Base-by-base conservation (phyloP, 2,113 vertebrate genomes). In the Bos indicus region DNA sequence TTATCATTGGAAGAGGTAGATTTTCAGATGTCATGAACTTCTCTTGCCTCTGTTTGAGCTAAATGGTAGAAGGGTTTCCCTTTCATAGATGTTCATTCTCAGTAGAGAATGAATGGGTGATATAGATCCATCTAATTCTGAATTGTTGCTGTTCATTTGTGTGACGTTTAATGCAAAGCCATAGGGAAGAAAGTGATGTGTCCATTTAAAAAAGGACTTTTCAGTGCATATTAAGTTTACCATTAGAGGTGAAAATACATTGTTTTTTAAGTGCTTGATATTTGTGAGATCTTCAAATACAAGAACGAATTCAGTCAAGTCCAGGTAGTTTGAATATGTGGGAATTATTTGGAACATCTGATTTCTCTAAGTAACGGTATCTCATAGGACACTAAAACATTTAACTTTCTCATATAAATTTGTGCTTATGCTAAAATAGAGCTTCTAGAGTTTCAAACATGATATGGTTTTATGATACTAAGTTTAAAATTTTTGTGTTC, bases 261-360 rank as follows among this genome's bases (percentile, higher is more conserved):
- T 82, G 28, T 43, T 91, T 94, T 64, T n/a, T 9, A 88, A 88
- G 21, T 54, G 28, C n/a, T 88, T 85, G n/a, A 59, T 64, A n/a
- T 90, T 59, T 89, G 6, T 74, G 64, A 89, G 2, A 62, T 93
- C 67, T 93, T 91, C 85, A 46, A 14, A 71, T 96, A 97, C 54
- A n/a, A 60, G 54, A 88, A 52, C 43, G 23, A 97, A 96, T 64
- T 85, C 78, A 96, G 81, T 95, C 46, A n/a, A 19, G 84, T 82
- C 51, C 3, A 8, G 78, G 11, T 8, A 0, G 71, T 97, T 94
- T 94, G 23, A 54, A 82, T 90, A 84, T 40, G 86, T 88, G 74
- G 40, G 57, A 92, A 93, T 85, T 92, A 40, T 83, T 84, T 91
- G 67, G 82, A 48, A 23, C 5, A 3, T 21, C 1, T 93, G 3